Conservation (phyloP, 2,113 vertebrate species). For the Notothenia coriiceps region DNA sequence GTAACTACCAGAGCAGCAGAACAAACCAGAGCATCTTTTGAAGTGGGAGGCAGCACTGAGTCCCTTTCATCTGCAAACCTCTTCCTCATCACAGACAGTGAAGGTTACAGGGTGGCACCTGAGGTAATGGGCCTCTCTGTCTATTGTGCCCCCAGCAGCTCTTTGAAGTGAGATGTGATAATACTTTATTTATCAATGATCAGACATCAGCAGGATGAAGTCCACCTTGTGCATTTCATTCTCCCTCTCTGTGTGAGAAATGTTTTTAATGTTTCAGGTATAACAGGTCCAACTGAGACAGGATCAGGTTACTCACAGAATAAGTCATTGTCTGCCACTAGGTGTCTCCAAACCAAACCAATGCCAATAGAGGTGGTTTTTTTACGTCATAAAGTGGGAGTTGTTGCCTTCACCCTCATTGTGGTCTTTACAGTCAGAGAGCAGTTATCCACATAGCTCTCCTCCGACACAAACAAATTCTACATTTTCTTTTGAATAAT, state of each 20-base stretch:
- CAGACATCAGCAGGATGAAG: not conserved
- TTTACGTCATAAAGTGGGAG: no score
- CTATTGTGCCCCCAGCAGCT: conserved; percentile 31
- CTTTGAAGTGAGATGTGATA: conserved; percentile 51
- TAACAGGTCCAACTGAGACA: no score
- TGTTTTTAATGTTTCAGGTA: no score
- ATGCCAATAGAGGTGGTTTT: no score
- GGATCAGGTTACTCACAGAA: no score
- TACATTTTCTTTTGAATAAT: no score
- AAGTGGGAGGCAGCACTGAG: conserved; percentile 31
- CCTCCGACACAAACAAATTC: no score
- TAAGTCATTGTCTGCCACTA: no score
- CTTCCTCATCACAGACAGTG: conserved; percentile 44
- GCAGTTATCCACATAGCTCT: no score
- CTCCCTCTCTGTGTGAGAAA: not conserved
- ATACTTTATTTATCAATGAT: conserved; percentile 36
- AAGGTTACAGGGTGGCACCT: conserved; percentile 40
- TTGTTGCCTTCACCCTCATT: no score
- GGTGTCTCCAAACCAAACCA: no score
- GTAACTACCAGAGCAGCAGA: conserved; percentile 25
- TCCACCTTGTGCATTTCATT: not conserved
- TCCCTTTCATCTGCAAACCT: conserved; percentile 51
- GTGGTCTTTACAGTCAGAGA: no score
- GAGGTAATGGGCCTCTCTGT: conserved; percentile 50
- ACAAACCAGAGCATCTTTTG: conserved; percentile 22